These are phyloP conservation scores for Sparus aurata DNA, from an alignment of 2,797 vertebrate genomes.

Conservation along the genomic window DNA sequence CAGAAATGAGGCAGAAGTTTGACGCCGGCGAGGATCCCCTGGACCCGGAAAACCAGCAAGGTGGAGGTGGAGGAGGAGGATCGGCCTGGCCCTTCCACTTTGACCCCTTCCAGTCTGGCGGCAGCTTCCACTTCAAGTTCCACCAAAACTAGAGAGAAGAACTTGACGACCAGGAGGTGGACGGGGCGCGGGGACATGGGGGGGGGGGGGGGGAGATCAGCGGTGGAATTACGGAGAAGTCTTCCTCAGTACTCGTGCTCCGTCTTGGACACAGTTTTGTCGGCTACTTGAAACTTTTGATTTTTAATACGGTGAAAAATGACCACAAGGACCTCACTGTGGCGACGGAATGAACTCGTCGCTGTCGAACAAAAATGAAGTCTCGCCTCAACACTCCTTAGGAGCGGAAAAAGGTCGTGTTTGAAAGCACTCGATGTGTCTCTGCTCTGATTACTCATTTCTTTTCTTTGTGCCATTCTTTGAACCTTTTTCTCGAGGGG, in stretches of 20 bases:
- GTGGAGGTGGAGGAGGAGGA: constrained; percentile 81
- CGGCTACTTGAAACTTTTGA: constrained; percentile 41
- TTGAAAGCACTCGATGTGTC: constrained; percentile 28
- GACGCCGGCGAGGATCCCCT: constrained; percentile 89
- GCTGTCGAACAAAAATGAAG: constrained; percentile 45
- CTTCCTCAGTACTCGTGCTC: constrained; percentile 56
- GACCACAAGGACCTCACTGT: constrained; percentile 25
- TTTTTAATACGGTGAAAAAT: constrained; percentile 31
- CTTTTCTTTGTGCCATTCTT: constrained; percentile 72
- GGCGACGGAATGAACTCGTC: constrained; percentile 5
- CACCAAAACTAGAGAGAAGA: constrained; percentile 84
- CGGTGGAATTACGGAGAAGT: constrained; percentile 44
- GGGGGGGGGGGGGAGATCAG: neutral
- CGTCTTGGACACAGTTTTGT: constrained; percentile 43
- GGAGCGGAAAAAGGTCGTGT: constrained; percentile 8
- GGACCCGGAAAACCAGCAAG: constrained; percentile 90
- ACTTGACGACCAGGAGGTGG: constrained; percentile 23
- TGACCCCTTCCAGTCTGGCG: constrained; percentile 89
- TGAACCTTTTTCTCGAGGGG: constrained; percentile 1
- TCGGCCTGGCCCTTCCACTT: constrained; percentile 89
- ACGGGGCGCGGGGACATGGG: neutral
- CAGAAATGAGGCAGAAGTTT: constrained; percentile 92
- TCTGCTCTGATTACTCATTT: constrained; percentile 52
- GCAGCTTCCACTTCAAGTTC: constrained; percentile 91
- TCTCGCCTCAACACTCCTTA: constrained; percentile 13